Evolutionary conservation across 2,888 invertebrate species (phyloP).

Genomic region (Thymelicus acteon): DNA sequence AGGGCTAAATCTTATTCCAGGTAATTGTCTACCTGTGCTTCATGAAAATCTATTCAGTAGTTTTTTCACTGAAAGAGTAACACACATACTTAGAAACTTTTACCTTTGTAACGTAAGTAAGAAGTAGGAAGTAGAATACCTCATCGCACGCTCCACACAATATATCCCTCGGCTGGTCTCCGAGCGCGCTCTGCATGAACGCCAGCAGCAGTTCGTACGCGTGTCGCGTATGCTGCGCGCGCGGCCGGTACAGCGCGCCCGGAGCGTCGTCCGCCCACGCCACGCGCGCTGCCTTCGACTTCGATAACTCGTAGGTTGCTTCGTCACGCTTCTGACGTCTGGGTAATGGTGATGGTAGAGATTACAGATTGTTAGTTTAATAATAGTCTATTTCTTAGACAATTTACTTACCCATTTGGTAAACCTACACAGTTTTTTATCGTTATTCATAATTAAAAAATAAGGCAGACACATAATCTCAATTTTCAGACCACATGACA

Average conservation of each 20-base stretch:
- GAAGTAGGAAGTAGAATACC: constrained; percentile 75
- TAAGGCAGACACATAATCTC: no score
- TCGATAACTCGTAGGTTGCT: constrained; percentile 95
- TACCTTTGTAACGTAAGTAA: no score
- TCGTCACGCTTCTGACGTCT: constrained; percentile 96
- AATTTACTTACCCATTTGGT: no score
- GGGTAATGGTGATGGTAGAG: constrained; percentile 29
- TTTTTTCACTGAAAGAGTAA: no score
- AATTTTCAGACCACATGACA: no score
- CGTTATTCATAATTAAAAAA: no score
- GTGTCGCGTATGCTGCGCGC: constrained; percentile 98
- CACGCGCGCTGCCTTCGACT: constrained; percentile 94
- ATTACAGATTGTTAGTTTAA: background rate
- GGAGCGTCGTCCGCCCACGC: constrained; percentile 96
- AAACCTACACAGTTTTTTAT: no score
- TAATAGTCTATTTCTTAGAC: no score
- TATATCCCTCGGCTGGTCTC: constrained; percentile 98
- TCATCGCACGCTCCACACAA: constrained; percentile 99
- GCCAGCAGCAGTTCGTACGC: constrained; percentile 98
- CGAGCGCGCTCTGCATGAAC: constrained; percentile 98
- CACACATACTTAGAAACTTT: no score
- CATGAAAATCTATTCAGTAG: no score
- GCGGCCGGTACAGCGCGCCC: constrained; percentile 97
- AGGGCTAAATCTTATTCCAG: no score
- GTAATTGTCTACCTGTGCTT: no score